Evolutionary conservation across 2,888 invertebrate species (phyloP).

Genomic region (Drosophila birchii): DNA sequence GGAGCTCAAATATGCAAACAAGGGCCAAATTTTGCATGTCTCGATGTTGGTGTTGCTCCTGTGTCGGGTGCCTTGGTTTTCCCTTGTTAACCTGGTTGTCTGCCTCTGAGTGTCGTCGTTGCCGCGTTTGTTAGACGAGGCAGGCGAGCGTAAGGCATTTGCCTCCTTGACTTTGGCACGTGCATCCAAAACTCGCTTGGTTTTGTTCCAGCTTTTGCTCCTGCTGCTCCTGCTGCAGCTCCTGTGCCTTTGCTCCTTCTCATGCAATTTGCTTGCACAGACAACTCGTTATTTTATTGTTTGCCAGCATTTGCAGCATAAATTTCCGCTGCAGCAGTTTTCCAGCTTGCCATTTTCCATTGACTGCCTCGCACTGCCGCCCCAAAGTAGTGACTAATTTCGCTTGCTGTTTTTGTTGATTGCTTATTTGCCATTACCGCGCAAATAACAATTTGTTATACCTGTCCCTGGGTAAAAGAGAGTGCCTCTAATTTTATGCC

Average conservation of each 20-base stretch:
- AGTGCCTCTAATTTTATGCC: constrained; percentile 17
- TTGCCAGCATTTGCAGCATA: constrained; percentile 69
- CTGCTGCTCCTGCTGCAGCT: constrained; percentile 12
- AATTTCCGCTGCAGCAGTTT: constrained; percentile 52
- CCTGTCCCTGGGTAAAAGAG: constrained; percentile 24
- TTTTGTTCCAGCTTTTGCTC: background rate
- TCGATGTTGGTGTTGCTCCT: constrained; percentile 1
- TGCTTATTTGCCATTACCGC: constrained; percentile 47
- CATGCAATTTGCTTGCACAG: constrained; percentile 75
- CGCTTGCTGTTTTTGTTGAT: constrained; percentile 34
- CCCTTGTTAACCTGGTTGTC: constrained; percentile 68
- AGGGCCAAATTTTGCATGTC: constrained; percentile 49
- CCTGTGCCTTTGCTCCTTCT: constrained; percentile 33
- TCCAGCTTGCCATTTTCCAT: constrained; percentile 3
- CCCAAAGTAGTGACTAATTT: constrained; percentile 38
- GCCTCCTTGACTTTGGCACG: constrained; percentile 69
- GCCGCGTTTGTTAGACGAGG: constrained; percentile 72
- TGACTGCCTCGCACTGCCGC: background rate
- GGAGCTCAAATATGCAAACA: constrained; percentile 60
- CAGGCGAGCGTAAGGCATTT: constrained; percentile 74
- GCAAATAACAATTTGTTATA: constrained; percentile 30
- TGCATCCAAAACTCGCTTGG: constrained; percentile 42
- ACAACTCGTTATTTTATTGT: constrained; percentile 78
- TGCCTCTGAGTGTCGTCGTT: constrained; percentile 42
- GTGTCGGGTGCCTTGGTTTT: constrained; percentile 33